These are phyloP conservation scores for Macrotis lagotis DNA, from an alignment of 2,113 vertebrate genomes.

Conservation along the genomic window DNA sequence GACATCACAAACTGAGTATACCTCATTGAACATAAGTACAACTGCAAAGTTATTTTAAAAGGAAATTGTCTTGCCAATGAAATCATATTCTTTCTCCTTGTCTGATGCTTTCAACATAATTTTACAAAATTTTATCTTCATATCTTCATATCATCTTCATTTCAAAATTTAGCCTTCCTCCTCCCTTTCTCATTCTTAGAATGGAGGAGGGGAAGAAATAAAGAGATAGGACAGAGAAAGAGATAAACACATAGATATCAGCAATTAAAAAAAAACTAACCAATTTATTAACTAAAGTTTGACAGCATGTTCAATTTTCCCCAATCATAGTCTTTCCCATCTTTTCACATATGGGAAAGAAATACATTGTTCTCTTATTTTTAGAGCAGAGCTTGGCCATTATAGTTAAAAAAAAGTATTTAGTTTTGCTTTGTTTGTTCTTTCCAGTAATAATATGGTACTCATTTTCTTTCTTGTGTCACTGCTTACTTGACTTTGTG, in stretches of 20 bases:
- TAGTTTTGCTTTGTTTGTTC: neutral
- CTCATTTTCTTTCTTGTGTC: neutral
- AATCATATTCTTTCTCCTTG: neutral
- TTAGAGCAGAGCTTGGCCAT: neutral
- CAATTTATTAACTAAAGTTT: neutral
- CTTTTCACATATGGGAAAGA: neutral
- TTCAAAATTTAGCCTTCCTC: neutral
- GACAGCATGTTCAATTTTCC: neutral
- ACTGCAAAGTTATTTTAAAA: neutral
- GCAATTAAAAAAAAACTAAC: neutral
- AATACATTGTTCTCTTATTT: neutral
- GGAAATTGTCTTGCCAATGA: constrained; percentile 39
- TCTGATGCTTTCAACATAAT: neutral
- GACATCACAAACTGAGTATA: neutral
- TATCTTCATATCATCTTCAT: neutral
- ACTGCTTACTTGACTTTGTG: neutral
- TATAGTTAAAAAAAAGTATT: neutral
- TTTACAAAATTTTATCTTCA: neutral
- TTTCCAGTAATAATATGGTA: neutral
- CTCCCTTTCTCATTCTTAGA: neutral
- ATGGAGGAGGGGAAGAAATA: neutral
- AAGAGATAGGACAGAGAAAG: neutral
- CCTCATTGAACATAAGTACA: constrained; percentile 15
- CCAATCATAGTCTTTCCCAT: neutral
- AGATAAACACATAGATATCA: neutral